Base-by-base conservation (phyloP, 2,113 vertebrate genomes). In the Acinonyx jubatus region DNA sequence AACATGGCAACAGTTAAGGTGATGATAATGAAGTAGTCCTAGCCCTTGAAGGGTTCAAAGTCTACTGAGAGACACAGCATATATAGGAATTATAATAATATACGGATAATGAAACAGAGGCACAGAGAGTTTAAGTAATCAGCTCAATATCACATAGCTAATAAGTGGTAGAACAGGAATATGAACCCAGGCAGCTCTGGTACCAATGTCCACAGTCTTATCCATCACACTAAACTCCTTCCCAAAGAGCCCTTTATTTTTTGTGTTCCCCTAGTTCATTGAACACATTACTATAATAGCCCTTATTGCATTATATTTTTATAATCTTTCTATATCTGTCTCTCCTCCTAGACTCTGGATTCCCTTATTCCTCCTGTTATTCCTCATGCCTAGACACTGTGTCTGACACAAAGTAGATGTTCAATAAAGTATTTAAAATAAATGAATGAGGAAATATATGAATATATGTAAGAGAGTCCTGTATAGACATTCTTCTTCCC, bases 401-500 rank as follows among this genome's bases (percentile, higher is more conserved):
- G 11, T 61, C 55, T 92, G 48, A 92, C 18, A 92, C 41, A 82
- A 36, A 96, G 68, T 23, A 93, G 38, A 81, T 89, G n/a, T 76
- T 78, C 41, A 90, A 63, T 33, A 82, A 97, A 61, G 29, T 74
- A 74, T 92, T 96, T 96, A 69, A 74, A 97, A 91, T 33, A 96
- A 97, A 92, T 92, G 6, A 92, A 89, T 92, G 61, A 96, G 79
- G 50, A 96, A 92, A 85, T 85, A 74, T 71, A 81, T 68, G 66
- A 89, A 13, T 66, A 38, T 65, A 45, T 81, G 50, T 45, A 94
- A 83, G 36, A 52, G 14, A 78, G 25, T 73, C 55, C 41, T 89
- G 48, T 18, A 94, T 4, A 92, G 57, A 81, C 45, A 85, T 89
- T 94, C 74, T 48, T 86, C 45, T 92, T 89, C 52, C 48, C 6